Conservation (phyloP, 2,888 invertebrate species). For the Tromatobia lineatoria region DNA sequence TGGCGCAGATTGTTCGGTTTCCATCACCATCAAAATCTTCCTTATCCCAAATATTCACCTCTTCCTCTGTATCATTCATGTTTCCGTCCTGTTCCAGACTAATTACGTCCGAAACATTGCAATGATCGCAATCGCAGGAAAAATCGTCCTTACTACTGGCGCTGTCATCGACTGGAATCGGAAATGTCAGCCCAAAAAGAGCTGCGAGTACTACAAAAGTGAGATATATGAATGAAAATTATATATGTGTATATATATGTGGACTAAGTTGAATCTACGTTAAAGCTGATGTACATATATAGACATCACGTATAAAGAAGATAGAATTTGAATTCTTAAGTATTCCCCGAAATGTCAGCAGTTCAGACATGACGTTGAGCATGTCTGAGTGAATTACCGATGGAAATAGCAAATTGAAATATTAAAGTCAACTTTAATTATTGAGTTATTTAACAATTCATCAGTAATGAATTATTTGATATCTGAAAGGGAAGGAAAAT, state of each 20-base stretch:
- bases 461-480: no score
- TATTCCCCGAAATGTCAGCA: background rate
- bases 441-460: background rate
- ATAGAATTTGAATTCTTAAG: background rate
- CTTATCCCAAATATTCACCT: conserved; percentile 55
- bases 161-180: background rate
- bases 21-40: conserved; percentile 79
- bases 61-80: conserved; percentile 29
- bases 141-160: conserved; percentile 38
- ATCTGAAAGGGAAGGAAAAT: no score
- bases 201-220: conserved; percentile 25
- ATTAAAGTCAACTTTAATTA: background rate
- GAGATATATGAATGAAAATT: background rate
- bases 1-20: conserved; percentile 80
- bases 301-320: background rate
- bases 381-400: conserved; percentile 1
- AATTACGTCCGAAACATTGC: conserved; percentile 73
- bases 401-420: background rate
- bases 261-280: background rate
- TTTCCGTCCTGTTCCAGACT: conserved; percentile 67
- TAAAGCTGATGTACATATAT: background rate
- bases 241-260: background rate
- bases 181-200: conserved; percentile 7
- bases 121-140: conserved; percentile 77
- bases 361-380: background rate